These are phyloP conservation scores for Malurus elegans DNA, from an alignment of 2,113 vertebrate genomes.

Conservation along the genomic window DNA sequence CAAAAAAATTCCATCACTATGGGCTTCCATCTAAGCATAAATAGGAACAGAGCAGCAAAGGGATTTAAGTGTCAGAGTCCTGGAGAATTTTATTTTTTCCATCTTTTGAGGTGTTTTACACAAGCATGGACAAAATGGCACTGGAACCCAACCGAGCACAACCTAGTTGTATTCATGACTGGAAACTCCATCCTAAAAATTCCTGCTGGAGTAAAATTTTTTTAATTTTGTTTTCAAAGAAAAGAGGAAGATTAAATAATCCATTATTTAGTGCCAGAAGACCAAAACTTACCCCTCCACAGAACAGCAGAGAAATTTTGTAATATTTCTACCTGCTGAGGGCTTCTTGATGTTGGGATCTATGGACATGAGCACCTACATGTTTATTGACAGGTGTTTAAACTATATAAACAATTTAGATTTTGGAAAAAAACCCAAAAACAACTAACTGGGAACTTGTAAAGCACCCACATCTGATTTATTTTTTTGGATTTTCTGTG, in stretches of 20 bases:
- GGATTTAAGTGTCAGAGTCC: background rate
- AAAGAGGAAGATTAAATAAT: background rate
- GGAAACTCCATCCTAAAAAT: background rate
- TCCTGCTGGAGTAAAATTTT: background rate
- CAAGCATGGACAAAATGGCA: background rate
- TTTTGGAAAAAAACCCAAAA: background rate
- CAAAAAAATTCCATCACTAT: background rate
- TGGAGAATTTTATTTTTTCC: background rate
- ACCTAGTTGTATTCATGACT: background rate
- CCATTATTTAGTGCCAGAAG: background rate
- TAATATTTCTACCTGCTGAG: background rate
- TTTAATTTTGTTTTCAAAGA: rapidly evolving
- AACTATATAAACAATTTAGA: background rate
- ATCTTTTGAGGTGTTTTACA: background rate
- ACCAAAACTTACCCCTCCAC: background rate
- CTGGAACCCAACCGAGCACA: background rate
- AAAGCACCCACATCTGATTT: background rate
- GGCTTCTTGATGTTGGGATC: background rate
- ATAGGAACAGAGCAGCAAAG: background rate
- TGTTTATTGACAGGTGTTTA: background rate
- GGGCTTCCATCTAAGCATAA: background rate
- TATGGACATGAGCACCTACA: background rate
- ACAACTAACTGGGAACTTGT: background rate
- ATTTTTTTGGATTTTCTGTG: background rate
- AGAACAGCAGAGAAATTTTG: background rate